Conservation (phyloP, 2,113 vertebrate species). For the Gallinago jamesoni region DNA sequence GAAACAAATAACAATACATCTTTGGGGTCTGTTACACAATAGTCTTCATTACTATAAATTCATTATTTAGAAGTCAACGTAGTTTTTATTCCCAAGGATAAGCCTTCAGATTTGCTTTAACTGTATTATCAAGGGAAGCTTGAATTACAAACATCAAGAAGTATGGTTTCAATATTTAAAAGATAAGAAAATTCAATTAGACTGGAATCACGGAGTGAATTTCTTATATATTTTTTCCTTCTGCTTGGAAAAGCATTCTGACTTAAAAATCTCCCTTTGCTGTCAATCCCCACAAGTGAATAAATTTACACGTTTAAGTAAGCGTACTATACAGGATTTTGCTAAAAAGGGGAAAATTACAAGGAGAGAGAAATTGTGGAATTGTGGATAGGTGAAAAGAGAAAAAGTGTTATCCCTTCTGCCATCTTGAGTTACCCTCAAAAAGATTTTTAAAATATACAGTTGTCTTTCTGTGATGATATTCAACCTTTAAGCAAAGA, state of each 20-base stretch:
- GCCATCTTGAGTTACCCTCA: background rate
- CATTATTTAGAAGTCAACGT: background rate
- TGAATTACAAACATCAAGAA: background rate
- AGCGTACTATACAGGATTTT: background rate
- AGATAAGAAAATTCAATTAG: constrained; percentile 17
- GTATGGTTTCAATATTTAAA: background rate
- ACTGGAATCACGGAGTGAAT: background rate
- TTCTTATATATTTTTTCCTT: background rate
- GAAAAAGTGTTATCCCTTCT: background rate
- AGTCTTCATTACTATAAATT: background rate
- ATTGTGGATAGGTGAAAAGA: background rate
- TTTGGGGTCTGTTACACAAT: background rate
- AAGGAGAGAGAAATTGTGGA: background rate
- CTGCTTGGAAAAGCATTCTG: background rate
- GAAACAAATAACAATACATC: background rate
- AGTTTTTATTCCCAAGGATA: background rate
- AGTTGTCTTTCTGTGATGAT: background rate
- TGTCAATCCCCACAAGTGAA: background rate
- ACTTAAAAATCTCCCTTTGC: background rate
- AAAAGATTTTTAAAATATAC: background rate
- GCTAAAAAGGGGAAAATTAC: background rate
- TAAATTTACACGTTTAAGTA: background rate
- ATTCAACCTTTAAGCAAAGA: background rate
- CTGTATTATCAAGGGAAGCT: background rate
- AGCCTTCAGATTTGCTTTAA: background rate